Conservation (phyloP, 1,140 invertebrate genomes). For the Ceratina australensis region DNA sequence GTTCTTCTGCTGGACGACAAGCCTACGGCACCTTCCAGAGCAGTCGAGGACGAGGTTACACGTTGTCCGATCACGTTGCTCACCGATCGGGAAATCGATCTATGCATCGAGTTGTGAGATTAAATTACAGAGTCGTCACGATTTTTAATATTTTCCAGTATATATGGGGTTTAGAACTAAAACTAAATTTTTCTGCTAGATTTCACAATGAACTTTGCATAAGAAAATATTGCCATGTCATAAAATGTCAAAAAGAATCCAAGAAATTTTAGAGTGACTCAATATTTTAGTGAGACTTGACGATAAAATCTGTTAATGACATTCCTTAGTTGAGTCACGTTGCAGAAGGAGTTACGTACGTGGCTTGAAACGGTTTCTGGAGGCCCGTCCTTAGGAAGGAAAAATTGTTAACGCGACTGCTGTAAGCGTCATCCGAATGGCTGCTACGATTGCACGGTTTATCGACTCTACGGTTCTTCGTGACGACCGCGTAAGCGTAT, state of each 20-base stretch:
- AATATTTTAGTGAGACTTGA: too few species aligned
- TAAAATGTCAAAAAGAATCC: too few species aligned
- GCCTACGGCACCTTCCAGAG: conserved; percentile 71
- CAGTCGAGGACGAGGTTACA: conserved; percentile 60
- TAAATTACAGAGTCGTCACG: neutral
- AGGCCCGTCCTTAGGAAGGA: conserved; percentile 74
- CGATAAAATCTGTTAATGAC: too few species aligned
- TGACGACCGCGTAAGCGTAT: conserved; percentile 73
- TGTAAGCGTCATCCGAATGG: conserved; percentile 68
- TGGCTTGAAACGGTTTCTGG: conserved; percentile 71
- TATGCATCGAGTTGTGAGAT: conserved; percentile 28
- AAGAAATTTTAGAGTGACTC: too few species aligned
- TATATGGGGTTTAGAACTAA: too few species aligned
- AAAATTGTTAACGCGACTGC: conserved; percentile 73
- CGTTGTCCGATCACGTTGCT: conserved; percentile 70
- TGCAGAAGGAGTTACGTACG: conserved; percentile 57
- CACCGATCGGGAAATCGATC: conserved; percentile 72
- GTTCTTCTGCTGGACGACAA: conserved; percentile 66
- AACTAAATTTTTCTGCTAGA: too few species aligned
- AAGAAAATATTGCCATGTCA: too few species aligned
- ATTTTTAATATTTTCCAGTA: too few species aligned
- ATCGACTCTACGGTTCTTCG: conserved; percentile 73
- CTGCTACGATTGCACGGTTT: conserved; percentile 67
- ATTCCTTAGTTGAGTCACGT: too few species aligned
- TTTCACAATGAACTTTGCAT: too few species aligned